Evolutionary conservation across 2,113 vertebrate species (phyloP).

Genomic region (Sturnus vulgaris): DNA sequence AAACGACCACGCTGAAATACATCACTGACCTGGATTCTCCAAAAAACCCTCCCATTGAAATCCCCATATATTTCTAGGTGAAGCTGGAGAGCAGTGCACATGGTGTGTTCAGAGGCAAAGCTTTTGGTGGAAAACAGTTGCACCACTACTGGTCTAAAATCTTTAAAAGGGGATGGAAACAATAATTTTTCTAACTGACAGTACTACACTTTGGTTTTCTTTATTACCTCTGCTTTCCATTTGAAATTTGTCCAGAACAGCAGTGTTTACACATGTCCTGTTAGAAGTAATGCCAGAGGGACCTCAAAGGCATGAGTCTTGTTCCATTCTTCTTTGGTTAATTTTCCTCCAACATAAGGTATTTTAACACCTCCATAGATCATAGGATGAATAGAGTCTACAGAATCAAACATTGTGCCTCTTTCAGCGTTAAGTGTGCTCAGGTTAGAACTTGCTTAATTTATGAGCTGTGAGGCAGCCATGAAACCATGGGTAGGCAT

Average conservation of each 20-base stretch:
- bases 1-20: not conserved
- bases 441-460: constrained; percentile 32
- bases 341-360: not conserved
- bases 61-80: not conserved
- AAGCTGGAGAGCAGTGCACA: not conserved
- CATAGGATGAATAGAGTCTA: not conserved
- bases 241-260: constrained; percentile 36
- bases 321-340: constrained; percentile 23
- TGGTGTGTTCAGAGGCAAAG: not conserved
- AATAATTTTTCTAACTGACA: constrained; percentile 1
- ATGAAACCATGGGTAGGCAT: not conserved
- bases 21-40: not conserved
- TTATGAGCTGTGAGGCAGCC: constrained; percentile 26
- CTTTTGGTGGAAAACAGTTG: not conserved
- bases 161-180: not conserved
- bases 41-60: not conserved
- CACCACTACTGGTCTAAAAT: not conserved
- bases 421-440: not conserved
- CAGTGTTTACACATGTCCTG: constrained; percentile 17
- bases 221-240: constrained; percentile 7
- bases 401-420: constrained; percentile 9
- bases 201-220: not conserved
- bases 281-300: constrained; percentile 29
- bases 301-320: constrained; percentile 23
- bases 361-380: constrained; percentile 24